A percentile compares a stretch with the other conserved stretches of the same genome.
Conservation (phyloP, 1,140 invertebrate species). For the Drosophila triauraria region DNA sequence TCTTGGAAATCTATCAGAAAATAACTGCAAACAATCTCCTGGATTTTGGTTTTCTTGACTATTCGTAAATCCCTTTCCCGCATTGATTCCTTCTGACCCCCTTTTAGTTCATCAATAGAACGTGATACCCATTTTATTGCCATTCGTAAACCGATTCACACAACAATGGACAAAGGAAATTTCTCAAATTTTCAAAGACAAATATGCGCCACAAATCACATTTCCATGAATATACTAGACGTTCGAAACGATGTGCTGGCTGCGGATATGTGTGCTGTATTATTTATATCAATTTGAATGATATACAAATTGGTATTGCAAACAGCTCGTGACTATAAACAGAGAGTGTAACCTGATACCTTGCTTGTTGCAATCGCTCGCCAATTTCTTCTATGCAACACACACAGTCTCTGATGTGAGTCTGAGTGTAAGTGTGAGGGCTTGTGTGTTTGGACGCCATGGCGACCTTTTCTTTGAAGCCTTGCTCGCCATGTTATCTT, state of each 20-base stretch:
- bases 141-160: constrained; percentile 24
- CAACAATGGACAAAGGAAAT: constrained; percentile 28
- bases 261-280: constrained; percentile 27
- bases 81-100: neutral
- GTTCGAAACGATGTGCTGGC: neutral
- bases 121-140: constrained; percentile 24
- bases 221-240: constrained; percentile 21
- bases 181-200: constrained; percentile 43
- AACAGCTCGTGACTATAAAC: constrained; percentile 48
- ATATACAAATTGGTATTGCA: constrained; percentile 56
- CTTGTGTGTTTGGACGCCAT: constrained; percentile 32
- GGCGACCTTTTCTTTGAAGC: constrained; percentile 48
- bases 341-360: constrained; percentile 48
- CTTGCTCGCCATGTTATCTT: constrained; percentile 20
- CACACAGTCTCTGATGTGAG: constrained; percentile 6
- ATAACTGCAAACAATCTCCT: neutral
- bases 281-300: constrained; percentile 79
- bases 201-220: constrained; percentile 47
- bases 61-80: neutral
- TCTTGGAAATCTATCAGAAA: too few relatives aligned
- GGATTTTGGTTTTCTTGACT: too few relatives aligned
- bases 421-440: constrained; percentile 5
- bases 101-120: constrained; percentile 25
- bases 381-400: constrained; percentile 60
- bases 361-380: constrained; percentile 50